A percentile compares a stretch with the other conserved stretches of the same genome.
phyloP scores from a whole-genome alignment of 1,140 invertebrate species.

The Apis dorsata region DNA sequence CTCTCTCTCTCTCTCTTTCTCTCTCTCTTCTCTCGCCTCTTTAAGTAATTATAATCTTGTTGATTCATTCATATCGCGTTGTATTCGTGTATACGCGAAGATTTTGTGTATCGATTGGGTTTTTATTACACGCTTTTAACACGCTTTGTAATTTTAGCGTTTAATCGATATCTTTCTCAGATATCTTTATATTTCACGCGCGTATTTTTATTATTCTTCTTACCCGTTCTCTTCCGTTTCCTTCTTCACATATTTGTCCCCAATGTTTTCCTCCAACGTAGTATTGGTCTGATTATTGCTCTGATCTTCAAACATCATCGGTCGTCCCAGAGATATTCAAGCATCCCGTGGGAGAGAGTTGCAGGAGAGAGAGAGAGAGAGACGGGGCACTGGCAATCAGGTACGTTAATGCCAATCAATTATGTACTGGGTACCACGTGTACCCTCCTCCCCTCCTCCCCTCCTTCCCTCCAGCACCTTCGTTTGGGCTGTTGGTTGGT shows the following conservation, averaged over 20 bases:
- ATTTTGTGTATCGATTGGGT: too few species aligned
- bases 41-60: too few species aligned
- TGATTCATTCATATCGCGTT: too few species aligned
- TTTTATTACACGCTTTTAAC: too few species aligned
- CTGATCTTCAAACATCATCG: slow-evolving; percentile 39
- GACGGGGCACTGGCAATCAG: slow-evolving; percentile 64
- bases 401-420: slow-evolving; percentile 74
- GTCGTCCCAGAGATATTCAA: slow-evolving; percentile 26
- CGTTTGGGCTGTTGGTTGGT: slow-evolving; percentile 6
- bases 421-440: slow-evolving; percentile 63
- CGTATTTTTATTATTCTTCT: too few species aligned
- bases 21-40: too few species aligned
- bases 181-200: too few species aligned
- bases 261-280: neutral
- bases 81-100: too few species aligned
- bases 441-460: slow-evolving; percentile 16
- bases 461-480: slow-evolving; percentile 6
- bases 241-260: neutral
- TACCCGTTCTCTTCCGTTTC: too few species aligned
- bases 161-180: too few species aligned
- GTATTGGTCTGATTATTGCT: slow-evolving; percentile 23
- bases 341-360: slow-evolving; percentile 50
- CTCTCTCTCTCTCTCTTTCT: too few species aligned
- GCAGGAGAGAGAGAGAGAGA: neutral
- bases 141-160: too few species aligned